Percentiles rank a stretch among this genome's conserved stretches.
phyloP scores from a whole-genome alignment of 2,888 invertebrate genomes.

The Dyspetes luteomarginatus region DNA sequence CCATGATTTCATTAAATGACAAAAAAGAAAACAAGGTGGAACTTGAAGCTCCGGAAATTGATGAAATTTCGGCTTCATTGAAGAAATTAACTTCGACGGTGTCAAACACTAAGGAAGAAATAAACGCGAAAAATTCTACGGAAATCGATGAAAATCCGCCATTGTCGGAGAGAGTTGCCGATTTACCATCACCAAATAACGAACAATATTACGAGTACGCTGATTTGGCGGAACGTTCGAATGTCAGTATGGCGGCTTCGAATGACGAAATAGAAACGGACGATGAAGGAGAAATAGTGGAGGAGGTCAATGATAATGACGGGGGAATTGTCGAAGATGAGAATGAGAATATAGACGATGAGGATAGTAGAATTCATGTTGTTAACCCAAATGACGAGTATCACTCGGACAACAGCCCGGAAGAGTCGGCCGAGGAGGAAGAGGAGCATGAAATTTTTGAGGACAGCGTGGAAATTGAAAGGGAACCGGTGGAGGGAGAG shows the following conservation, averaged over 20 bases:
- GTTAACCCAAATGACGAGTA: constrained; percentile 63
- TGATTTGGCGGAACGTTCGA: constrained; percentile 36
- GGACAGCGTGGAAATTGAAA: constrained; percentile 43
- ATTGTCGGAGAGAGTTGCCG: neutral
- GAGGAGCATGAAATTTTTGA: constrained; percentile 45
- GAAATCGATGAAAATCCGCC: constrained; percentile 3
- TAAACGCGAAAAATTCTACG: too few relatives aligned
- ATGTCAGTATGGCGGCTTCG: constrained; percentile 45
- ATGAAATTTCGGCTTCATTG: neutral
- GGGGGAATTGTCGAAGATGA: constrained; percentile 69
- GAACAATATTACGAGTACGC: constrained; percentile 34
- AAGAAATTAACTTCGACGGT: too few relatives aligned
- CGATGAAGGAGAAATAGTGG: constrained; percentile 69
- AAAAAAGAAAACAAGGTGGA: constrained; percentile 29
- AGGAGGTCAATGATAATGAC: too few relatives aligned
- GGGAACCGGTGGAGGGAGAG: constrained; percentile 49
- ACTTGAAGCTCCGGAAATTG: constrained; percentile 8
- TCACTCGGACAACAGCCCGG: constrained; percentile 64
- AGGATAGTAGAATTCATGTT: constrained; percentile 65
- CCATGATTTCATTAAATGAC: constrained; percentile 68
- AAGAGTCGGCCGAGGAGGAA: constrained; percentile 57
- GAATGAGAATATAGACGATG: constrained; percentile 68
- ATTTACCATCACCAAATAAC: constrained; percentile 13
- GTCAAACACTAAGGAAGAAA: too few relatives aligned
- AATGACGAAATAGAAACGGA: constrained; percentile 56